These are phyloP conservation scores for Salvelinus alpinus DNA, from an alignment of 2,113 vertebrate species.

Conservation along the genomic window DNA sequence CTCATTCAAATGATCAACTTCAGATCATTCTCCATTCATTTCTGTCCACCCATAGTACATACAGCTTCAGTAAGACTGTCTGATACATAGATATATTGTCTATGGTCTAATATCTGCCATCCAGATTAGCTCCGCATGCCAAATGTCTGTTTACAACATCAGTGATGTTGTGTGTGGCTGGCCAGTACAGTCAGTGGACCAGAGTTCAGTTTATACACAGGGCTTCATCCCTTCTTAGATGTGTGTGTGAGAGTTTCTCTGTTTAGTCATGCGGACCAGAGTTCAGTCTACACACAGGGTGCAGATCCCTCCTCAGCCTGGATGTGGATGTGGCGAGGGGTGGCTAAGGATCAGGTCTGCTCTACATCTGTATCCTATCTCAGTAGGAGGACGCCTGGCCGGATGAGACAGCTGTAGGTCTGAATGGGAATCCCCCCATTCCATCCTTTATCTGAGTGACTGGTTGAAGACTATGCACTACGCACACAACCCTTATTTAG, in stretches of 20 bases:
- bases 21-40: too few species aligned
- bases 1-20: too few species aligned
- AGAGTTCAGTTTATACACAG: not conserved
- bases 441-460: not conserved
- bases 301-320: not conserved
- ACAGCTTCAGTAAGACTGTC: too few species aligned
- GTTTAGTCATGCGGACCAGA: not conserved
- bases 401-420: not conserved
- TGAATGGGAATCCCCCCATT: not conserved
- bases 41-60: too few species aligned
- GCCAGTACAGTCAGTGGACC: too few species aligned
- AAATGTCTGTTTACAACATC: too few species aligned
- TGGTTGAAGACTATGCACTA: not conserved
- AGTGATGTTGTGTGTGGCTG: too few species aligned
- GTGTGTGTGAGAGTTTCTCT: not conserved
- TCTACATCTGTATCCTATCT: not conserved
- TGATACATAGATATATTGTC: too few species aligned
- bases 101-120: too few species aligned
- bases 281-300: not conserved
- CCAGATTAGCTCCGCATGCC: too few species aligned
- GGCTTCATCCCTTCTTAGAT: too few species aligned
- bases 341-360: not conserved
- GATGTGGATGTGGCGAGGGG: not conserved
- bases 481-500: not conserved
- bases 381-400: not conserved